Evolutionary conservation across 2,888 invertebrate species (phyloP), one percentile per base, ranked within the genome.

Genomic region (Octonoba sinensis): DNA sequence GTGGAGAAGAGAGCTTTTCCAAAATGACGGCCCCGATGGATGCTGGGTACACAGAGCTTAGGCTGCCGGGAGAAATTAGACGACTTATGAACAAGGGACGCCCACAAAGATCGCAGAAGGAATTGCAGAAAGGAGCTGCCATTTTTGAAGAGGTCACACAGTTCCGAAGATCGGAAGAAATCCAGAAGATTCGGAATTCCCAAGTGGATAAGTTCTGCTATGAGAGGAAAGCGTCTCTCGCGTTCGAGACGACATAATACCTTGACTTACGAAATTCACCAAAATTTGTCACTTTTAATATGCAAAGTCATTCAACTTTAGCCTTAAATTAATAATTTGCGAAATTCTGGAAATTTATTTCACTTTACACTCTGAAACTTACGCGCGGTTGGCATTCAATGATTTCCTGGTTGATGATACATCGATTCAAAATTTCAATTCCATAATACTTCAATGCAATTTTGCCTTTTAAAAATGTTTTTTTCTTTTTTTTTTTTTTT

Each of bases 11-110:
- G 59, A 79, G 78, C 78, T 71, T 76, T 76, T 69, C 76, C 69
- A 76, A 36, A 76, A 77, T 64, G 77, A 70, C 46, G 73, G 73
- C 73, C 64, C 73, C 79, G 47, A 73, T 73, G 73, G 79, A 81
- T 73, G 72, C 72, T 59, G 72, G 78, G 72, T 59, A 57, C 49
- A 59, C 49, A 66, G 59, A 60, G 62, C 59, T 67, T 75, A 44
- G 64, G 36, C n/a, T n/a, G n/a, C n/a, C 18, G 51, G 65, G 65
- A 49, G 65, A 65, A 65, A 65, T 65, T 65, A 65, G 65, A 65
- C 47, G 65, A 65, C 65, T 65, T 65, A 65, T 44, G 49, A 65
- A 65, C 47, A 49, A 44, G 47, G 49, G 49, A 65, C 65, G 65
- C 24, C 36, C 65, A 65, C 22, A 46, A 65, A 65, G 47, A 24